A percentile compares a stretch with the other conserved stretches of the same genome.
phyloP scores from a whole-genome alignment of 2,888 invertebrate genomes.

The Chrysotoxum bicinctum region DNA sequence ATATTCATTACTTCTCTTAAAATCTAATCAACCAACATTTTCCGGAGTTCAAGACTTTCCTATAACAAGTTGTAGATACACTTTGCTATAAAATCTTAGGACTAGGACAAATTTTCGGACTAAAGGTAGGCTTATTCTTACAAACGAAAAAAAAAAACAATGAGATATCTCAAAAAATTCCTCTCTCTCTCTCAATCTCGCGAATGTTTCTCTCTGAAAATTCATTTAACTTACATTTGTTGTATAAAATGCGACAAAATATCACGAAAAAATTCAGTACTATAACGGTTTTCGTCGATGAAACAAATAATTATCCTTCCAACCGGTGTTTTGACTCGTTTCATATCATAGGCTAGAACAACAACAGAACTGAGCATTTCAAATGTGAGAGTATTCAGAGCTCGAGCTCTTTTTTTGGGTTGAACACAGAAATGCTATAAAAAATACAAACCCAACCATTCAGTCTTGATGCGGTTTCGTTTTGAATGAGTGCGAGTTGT shows the following conservation, averaged over 20 bases:
- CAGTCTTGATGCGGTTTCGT: constrained; percentile 21
- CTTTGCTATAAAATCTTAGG: constrained; percentile 36
- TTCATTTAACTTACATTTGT: constrained; percentile 65
- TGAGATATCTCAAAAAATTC: not conserved
- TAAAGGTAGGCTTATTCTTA: constrained; percentile 46
- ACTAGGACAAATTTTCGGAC: constrained; percentile 70
- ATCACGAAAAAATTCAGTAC: constrained; percentile 70
- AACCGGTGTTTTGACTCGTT: constrained; percentile 38
- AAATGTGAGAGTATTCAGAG: not conserved
- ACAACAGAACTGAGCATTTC: not conserved
- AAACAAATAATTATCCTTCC: constrained; percentile 60
- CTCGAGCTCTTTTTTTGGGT: not conserved
- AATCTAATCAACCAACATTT: not conserved
- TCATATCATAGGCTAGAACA: not conserved
- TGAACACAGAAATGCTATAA: constrained; percentile 2
- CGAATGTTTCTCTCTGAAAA: constrained; percentile 23
- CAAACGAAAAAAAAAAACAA: not conserved
- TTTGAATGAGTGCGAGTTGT: constrained; percentile 7
- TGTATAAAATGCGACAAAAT: constrained; percentile 73
- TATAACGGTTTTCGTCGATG: constrained; percentile 68
- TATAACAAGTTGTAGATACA: not conserved
- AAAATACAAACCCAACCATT: not conserved
- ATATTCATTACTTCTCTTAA: not conserved
- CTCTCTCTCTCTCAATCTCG: not conserved
- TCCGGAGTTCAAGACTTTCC: not conserved